phyloP scores from a whole-genome alignment of 2,113 vertebrate species.

The Lophius piscatorius region DNA sequence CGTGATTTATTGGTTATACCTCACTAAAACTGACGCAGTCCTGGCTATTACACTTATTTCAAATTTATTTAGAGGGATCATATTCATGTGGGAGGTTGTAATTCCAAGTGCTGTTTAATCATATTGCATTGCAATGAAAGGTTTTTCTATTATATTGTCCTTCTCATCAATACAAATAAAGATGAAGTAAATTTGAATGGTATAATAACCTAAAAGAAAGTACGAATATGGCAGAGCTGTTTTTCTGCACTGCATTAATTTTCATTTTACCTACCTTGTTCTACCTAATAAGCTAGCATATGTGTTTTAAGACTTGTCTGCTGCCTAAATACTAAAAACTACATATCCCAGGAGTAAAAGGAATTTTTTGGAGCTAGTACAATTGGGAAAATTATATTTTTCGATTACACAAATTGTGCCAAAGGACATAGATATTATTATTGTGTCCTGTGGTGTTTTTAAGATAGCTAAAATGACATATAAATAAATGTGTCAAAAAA shows the following conservation, averaged over 20 bases:
- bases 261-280: background rate
- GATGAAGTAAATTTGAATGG: background rate
- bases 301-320: slow-evolving; percentile 3
- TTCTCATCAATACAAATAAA: background rate
- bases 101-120: background rate
- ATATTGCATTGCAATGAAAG: background rate
- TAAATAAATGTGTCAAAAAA: no score
- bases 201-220: background rate
- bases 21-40: no score
- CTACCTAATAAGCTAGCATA: background rate
- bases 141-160: background rate
- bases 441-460: no score
- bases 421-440: no score
- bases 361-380: slow-evolving; percentile 5
- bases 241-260: background rate
- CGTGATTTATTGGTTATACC: background rate
- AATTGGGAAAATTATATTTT: slow-evolving; percentile 24
- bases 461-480: no score
- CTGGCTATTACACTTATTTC: background rate
- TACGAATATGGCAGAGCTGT: background rate
- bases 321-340: background rate
- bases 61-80: background rate
- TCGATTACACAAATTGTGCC: no score
- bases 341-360: background rate
- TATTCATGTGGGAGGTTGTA: no score